These are phyloP conservation scores for Cantharis lateralis DNA, from an alignment of 2,888 invertebrate genomes.

Conservation along the genomic window DNA sequence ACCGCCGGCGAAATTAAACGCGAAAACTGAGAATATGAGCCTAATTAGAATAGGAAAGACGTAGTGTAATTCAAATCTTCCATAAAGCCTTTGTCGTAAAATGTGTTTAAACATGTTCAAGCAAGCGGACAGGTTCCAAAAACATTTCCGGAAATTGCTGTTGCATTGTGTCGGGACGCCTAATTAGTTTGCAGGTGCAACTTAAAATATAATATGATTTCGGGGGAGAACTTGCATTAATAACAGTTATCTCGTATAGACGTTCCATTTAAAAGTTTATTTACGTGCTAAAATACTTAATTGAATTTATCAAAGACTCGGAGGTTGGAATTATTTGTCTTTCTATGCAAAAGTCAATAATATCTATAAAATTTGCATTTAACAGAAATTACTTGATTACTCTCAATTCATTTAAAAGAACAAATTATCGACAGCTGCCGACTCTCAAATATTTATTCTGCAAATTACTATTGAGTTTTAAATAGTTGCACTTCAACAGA, in stretches of 20 bases:
- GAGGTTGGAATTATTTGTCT: not conserved
- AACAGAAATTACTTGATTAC: not conserved
- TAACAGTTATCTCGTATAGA: not conserved
- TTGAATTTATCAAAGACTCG: not conserved
- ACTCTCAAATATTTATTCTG: not conserved
- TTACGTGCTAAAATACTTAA: not conserved
- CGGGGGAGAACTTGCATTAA: conserved; percentile 1
- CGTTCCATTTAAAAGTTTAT: not conserved
- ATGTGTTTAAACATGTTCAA: conserved; percentile 33
- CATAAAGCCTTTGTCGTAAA: conserved; percentile 39
- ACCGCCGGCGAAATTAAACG: conserved; percentile 65
- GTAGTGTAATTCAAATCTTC: conserved; percentile 36
- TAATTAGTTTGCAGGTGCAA: conserved; percentile 26
- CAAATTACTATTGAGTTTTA: not conserved
- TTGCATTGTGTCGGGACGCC: conserved; percentile 17
- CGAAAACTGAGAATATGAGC: conserved; percentile 66
- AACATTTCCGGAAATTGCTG: conserved; percentile 25
- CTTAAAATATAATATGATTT: conserved; percentile 14
- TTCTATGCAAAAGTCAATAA: not conserved
- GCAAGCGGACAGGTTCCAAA: conserved; percentile 21
- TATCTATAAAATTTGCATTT: not conserved
- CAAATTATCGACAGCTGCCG: not conserved
- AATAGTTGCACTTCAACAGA: not conserved
- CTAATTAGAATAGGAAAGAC: conserved; percentile 61
- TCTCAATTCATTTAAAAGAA: not conserved